phyloP scores from a whole-genome alignment of 2,888 invertebrate genomes.

The Megalurothrips usitatus region DNA sequence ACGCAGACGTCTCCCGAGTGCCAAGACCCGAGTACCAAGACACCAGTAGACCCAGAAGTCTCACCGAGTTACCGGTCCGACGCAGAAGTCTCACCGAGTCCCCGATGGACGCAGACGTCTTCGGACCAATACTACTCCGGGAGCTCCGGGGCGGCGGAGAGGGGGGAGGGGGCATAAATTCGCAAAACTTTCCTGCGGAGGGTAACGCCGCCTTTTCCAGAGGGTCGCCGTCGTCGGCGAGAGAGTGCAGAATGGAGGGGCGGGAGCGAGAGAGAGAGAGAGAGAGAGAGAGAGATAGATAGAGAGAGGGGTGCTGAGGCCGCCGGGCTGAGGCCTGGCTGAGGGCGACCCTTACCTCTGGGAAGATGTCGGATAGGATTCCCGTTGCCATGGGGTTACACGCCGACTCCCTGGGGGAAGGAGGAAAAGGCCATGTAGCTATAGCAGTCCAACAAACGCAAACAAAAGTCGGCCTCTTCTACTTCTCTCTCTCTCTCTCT shows the following conservation, averaged over 20 bases:
- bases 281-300: neutral
- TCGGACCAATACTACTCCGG: too few relatives aligned
- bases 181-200: neutral
- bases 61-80: too few relatives aligned
- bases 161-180: neutral
- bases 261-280: neutral
- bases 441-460: neutral
- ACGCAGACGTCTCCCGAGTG: too few relatives aligned
- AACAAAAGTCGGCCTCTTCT: constrained; percentile 8
- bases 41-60: too few relatives aligned
- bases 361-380: constrained; percentile 41
- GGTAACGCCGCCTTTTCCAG: neutral
- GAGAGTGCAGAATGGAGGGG: too few relatives aligned
- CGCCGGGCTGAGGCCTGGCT: neutral
- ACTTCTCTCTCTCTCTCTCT: neutral
- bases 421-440: neutral
- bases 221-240: neutral
- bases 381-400: constrained; percentile 85
- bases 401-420: constrained; percentile 59
- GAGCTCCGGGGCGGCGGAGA: neutral
- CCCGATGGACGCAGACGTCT: too few relatives aligned
- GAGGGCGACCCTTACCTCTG: constrained; percentile 39
- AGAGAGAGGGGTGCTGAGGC: too few relatives aligned
- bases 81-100: too few relatives aligned
- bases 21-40: too few relatives aligned